Conservation (phyloP, 2,888 invertebrate species). For the Epinotia bilunana region DNA sequence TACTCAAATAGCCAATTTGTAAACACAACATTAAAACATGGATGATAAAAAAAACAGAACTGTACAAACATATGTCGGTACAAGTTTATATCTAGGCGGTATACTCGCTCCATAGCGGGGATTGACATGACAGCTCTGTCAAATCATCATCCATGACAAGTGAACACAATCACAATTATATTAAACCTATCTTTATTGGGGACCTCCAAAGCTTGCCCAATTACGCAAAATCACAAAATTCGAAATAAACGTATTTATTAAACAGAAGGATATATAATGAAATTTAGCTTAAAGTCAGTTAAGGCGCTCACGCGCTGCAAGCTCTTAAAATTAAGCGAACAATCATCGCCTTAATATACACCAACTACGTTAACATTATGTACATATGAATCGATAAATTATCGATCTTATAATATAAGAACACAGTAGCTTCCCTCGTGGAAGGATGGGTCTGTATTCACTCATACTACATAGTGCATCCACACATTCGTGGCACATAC, state of each 20-base stretch:
- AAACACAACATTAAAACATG: slow-evolving; percentile 22
- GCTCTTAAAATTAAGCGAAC: slow-evolving; percentile 50
- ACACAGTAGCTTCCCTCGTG: slow-evolving; percentile 43
- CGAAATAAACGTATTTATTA: slow-evolving; percentile 47
- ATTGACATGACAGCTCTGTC: not conserved
- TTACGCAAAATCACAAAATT: slow-evolving; percentile 45
- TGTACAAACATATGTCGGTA: not conserved
- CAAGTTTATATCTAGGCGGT: slow-evolving; percentile 18
- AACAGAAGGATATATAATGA: slow-evolving; percentile 48
- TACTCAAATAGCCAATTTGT: slow-evolving; percentile 10
- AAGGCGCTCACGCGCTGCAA: slow-evolving; percentile 55
- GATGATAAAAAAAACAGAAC: slow-evolving; percentile 19
- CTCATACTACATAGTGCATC: slow-evolving; percentile 1
- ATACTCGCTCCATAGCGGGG: not conserved
- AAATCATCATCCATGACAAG: slow-evolving; percentile 12
- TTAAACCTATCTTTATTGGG: slow-evolving; percentile 1
- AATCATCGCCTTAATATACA: slow-evolving; percentile 41
- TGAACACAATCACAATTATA: slow-evolving; percentile 4
- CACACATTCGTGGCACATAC: slow-evolving; percentile 7
- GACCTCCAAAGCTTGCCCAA: slow-evolving; percentile 20
- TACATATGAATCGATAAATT: slow-evolving; percentile 49
- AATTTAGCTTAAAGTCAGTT: slow-evolving; percentile 53
- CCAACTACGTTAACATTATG: slow-evolving; percentile 48
- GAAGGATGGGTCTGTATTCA: slow-evolving; percentile 33
- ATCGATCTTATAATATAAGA: slow-evolving; percentile 39